Evolutionary conservation across 2,797 vertebrate genomes (phyloP), one percentile per base, ranked within the genome.

Genomic region (Tolypeutes matacus): DNA sequence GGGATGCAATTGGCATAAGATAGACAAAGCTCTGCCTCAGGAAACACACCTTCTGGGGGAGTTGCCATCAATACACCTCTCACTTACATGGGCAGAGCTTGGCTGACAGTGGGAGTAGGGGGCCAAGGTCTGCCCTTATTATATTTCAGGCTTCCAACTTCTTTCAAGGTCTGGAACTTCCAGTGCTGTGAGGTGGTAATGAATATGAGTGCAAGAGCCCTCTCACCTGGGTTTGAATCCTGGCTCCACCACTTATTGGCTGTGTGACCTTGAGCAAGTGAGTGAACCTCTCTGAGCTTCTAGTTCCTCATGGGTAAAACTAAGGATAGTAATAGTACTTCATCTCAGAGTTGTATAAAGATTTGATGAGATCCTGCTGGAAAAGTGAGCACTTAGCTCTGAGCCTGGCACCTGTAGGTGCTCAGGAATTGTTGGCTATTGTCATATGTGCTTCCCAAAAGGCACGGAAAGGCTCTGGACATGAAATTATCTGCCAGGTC

Each of bases 401-500:
- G 18, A 12, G 20, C 60, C 56, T 77, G 46, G 20, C 27, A 34
- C 56, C 65, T 56, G 18, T 18, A 34, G 49, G 39, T n/a, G 10
- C 36, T 93, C 13, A 65, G 21, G n/a, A 88, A 70, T 29, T 62
- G 9, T n/a, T 78, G 77, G 5, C 27, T 70, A 5, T 56, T 91
- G 2, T 53, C 29, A 9, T 42, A 5, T 23, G 96, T 91, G 23
- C 76, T 97, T 97, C 72, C 91, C 81, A 70, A 53, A 81, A 86
- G 94, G 93, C n/a, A 58, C 17, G 76, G 94, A 49, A 88, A 76
- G 15, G 77, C 34, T 95, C 83, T 86, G 89, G 96, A 94, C 42
- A 1, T 95, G 64, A 56, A 95, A 96, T 65, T 96, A 95, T 77
- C 84, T 96, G 60, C 78, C 92, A 96, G 49, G 94, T 93, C 29